Evolutionary conservation across 2,113 vertebrate genomes (phyloP), one percentile per base, ranked within the genome.

Genomic region (Mastomys natalensis): DNA sequence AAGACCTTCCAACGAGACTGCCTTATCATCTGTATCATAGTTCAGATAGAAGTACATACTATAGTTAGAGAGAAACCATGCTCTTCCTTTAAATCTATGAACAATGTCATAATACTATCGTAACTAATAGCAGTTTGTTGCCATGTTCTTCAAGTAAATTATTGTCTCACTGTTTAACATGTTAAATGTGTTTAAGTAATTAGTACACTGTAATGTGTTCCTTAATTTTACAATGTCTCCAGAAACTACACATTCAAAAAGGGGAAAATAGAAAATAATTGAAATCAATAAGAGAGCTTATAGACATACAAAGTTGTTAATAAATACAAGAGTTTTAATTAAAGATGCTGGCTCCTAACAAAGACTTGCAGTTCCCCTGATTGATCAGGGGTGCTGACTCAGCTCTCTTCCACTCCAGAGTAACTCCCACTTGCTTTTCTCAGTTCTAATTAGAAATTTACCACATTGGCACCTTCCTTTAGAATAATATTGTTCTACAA

Each of bases 291-390:
- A 70, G 81, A 97, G 97, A 77, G 89, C 95, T 97, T 97, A 97
- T 5, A 84, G 98, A 98, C 97, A 97, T 77, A 90, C 87, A 89
- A 96, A 98, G 97, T 98, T 99, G 98, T 98, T 98, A 98, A 95
- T 95, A 95, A 96, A 98, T 96, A 98, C 97, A 98, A 96, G 96
- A 93, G 85, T 98, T 98, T 98, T 98, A 99, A 99, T 99, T 98
- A 98, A 98, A 98, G 95, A 97, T 90, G 95, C 84, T 97, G 94
- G 88, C 97, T 98, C 96, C 96, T 89, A 93, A 97, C 97, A 98
- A 97, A 97, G 97, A 76, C 22, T 66, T 7, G 6, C 94, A 88
- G 87, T 89, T 96, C 64, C 74, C 48, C 68, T 96, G 96, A 98
- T 76, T 98, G 98, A 99, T 98, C 64, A 43, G 45, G 74, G 84